Base-by-base conservation (phyloP, 2,888 invertebrate genomes). In the Eretmocerus hayati region DNA sequence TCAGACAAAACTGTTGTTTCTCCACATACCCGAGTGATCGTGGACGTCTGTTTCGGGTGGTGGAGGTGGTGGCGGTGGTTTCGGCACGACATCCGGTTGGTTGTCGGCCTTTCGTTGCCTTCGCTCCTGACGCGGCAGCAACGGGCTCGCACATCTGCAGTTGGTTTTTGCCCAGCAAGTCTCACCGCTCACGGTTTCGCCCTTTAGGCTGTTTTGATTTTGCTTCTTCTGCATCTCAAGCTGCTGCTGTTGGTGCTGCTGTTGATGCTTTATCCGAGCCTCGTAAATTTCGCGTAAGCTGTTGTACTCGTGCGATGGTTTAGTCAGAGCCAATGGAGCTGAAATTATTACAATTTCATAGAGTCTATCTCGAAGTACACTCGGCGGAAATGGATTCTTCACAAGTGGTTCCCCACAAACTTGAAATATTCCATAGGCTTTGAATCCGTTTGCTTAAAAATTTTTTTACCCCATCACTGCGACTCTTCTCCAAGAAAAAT, bases 271-370 rank as follows among this genome's bases (percentile, higher is more conserved):
- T 8, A 70, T 47, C 20, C 64, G 60, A 2, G 81, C 81, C 58
- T 87, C 86, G 60, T 83, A 84, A 54, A 87, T 85, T 63, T 86
- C 84, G 43, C 87, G 75, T 2, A 89, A 72, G 63, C 85, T 87
- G 32, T 82, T 80, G 72, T 85, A 79, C 59, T 78, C 69, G 47
- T 81, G 74, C 19, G 70, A 63, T 60, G 48, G 32, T 19, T 48
- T 50, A 18, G n/a, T n/a, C n/a, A n/a, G n/a, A n/a, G n/a, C n/a
- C n/a, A n/a, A n/a, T n/a, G n/a, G n/a, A n/a, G n/a, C n/a, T n/a
- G n/a, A n/a, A n/a, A n/a, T n/a, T n/a, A n/a, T n/a, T n/a, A n/a
- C n/a, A n/a, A n/a, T n/a, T n/a, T n/a, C n/a, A n/a, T n/a, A n/a
- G n/a, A n/a, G n/a, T n/a, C n/a, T n/a, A n/a, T n/a, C n/a, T n/a